These are phyloP conservation scores for Brassicogethes aeneus DNA, from an alignment of 2,888 invertebrate species.

Conservation along the genomic window DNA sequence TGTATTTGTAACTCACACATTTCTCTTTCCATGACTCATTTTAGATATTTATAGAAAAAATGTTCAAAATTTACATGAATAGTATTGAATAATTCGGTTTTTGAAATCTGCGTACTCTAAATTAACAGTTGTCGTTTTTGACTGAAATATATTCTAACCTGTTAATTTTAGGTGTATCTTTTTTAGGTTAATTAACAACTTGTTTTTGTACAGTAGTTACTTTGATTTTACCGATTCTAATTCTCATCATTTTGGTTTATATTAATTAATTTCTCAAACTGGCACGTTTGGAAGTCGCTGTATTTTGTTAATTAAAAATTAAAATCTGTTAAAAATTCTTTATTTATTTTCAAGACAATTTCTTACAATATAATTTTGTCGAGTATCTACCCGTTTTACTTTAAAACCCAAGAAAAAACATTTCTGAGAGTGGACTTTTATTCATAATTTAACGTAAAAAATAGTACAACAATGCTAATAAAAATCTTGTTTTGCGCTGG, in stretches of 20 bases:
- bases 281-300: constrained; percentile 8
- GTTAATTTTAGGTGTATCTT: constrained; percentile 9
- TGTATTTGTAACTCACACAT: background rate
- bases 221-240: constrained; percentile 9
- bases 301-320: constrained; percentile 10
- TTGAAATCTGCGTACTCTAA: background rate
- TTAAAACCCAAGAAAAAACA: too few relatives aligned
- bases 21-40: background rate
- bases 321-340: constrained; percentile 13
- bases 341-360: too few relatives aligned
- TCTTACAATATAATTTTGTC: too few relatives aligned
- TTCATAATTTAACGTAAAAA: too few relatives aligned
- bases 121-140: background rate
- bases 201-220: constrained; percentile 10
- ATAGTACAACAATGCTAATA: too few relatives aligned
- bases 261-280: constrained; percentile 3
- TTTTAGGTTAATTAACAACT: constrained; percentile 9
- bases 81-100: too few relatives aligned
- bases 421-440: too few relatives aligned
- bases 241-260: constrained; percentile 9
- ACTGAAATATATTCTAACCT: constrained; percentile 4
- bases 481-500: too few relatives aligned
- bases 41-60: background rate
- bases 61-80: too few relatives aligned
- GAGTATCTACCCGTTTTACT: too few relatives aligned